Evolutionary conservation across 2,888 invertebrate genomes (phyloP).

Genomic region (Hydroisotoma schaefferi): DNA sequence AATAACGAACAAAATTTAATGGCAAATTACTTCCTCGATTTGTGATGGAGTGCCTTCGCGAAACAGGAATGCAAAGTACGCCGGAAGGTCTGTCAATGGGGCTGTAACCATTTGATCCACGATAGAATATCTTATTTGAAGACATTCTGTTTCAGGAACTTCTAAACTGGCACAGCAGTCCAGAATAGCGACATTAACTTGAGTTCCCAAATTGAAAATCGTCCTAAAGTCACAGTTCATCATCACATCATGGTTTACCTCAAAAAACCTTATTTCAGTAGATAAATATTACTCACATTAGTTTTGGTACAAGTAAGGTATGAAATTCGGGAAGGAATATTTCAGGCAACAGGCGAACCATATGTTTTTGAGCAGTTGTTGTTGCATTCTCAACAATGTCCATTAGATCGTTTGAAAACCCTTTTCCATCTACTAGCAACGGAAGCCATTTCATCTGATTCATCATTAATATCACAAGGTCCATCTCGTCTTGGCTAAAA

Average conservation of each 20-base stretch:
- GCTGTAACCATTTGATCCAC: conserved; percentile 34
- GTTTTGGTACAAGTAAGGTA: conserved; percentile 15
- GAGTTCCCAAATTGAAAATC: conserved; percentile 16
- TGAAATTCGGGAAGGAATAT: conserved; percentile 30
- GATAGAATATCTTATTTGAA: conserved; percentile 19
- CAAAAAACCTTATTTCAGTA: neutral
- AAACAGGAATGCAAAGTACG: conserved; percentile 34
- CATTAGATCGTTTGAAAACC: conserved; percentile 14
- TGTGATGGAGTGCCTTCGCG: conserved; percentile 10
- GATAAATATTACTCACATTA: conserved; percentile 8
- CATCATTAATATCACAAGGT: conserved; percentile 19
- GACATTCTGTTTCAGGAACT: conserved; percentile 22
- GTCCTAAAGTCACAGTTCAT: conserved; percentile 21
- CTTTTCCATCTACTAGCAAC: conserved; percentile 19
- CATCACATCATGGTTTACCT: too few relatives aligned
- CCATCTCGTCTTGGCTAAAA: conserved; percentile 22
- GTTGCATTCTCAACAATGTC: conserved; percentile 22
- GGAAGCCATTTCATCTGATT: conserved; percentile 36
- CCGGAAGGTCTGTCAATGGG: conserved; percentile 28
- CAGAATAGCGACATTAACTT: conserved; percentile 20
- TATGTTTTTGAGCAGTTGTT: conserved; percentile 16
- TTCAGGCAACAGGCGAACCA: conserved; percentile 25
- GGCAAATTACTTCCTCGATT: conserved; percentile 21
- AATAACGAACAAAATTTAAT: neutral
- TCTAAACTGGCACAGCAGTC: conserved; percentile 32